Evolutionary conservation across 2,797 vertebrate genomes (phyloP).

Genomic region (Phalanger gymnotis): DNA sequence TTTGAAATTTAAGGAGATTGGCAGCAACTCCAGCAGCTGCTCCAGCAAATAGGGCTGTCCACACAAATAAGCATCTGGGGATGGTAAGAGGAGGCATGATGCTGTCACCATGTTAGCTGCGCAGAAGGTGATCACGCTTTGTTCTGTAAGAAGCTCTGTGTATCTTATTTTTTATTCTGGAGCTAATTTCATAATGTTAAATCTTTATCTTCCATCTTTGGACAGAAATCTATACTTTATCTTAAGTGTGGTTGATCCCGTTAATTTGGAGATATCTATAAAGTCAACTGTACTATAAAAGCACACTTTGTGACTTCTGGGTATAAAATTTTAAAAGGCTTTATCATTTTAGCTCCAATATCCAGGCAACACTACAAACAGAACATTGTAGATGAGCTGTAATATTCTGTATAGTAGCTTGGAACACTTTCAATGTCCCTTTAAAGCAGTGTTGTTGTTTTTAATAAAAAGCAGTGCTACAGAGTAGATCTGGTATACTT

Average conservation of each 20-base stretch:
- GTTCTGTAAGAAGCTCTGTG: background rate
- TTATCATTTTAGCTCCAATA: constrained; percentile 73
- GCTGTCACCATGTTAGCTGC: background rate
- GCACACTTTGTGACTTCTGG: constrained; percentile 58
- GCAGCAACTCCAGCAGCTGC: background rate
- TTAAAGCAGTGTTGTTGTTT: background rate
- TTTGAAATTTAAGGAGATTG: background rate
- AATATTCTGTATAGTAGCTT: constrained; percentile 60
- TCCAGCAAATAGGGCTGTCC: background rate
- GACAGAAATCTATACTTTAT: background rate
- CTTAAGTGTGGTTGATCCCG: constrained; percentile 73
- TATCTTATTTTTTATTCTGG: constrained; percentile 25
- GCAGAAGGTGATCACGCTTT: background rate
- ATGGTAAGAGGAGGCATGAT: background rate
- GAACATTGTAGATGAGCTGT: background rate
- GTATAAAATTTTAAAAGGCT: constrained; percentile 50
- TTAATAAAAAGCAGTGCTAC: constrained; percentile 71
- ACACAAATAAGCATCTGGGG: background rate
- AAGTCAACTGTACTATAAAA: constrained; percentile 76
- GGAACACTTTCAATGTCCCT: constrained; percentile 65
- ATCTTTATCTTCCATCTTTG: constrained; percentile 56
- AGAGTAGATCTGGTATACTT: constrained; percentile 71
- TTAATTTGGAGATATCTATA: constrained; percentile 71
- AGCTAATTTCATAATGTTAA: constrained; percentile 71
- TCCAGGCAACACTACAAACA: constrained; percentile 37